Percentiles rank a stretch among this genome's conserved stretches.
phyloP scores from a whole-genome alignment of 2,888 invertebrate genomes.

The Agonum fuliginosum region DNA sequence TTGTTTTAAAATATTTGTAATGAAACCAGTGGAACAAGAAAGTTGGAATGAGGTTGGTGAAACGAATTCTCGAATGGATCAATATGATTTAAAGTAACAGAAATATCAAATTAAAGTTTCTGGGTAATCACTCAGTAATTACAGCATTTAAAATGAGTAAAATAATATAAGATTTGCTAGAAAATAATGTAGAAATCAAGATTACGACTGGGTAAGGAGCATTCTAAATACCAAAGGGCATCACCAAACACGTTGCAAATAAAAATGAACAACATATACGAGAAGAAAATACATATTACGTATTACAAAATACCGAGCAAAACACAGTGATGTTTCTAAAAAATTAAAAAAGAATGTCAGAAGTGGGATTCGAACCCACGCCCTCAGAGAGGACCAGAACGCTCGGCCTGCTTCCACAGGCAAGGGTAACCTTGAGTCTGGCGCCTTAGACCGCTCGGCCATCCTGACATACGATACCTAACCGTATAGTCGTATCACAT shows the following conservation, averaged over 20 bases:
- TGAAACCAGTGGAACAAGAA: too few relatives aligned
- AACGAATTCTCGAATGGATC: too few relatives aligned
- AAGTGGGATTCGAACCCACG: conserved; percentile 80
- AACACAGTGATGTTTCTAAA: too few relatives aligned
- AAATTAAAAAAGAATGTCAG: conserved; percentile 71
- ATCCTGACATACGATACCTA: conserved; percentile 78
- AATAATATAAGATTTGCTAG: background rate
- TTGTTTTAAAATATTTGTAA: too few relatives aligned
- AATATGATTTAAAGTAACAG: too few relatives aligned
- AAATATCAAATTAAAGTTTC: background rate
- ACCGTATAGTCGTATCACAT: background rate
- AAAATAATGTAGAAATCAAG: conserved; percentile 43
- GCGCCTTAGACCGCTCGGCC: conserved; percentile 95
- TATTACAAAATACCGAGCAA: too few relatives aligned
- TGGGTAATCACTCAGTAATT: background rate
- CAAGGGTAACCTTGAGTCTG: conserved; percentile 77
- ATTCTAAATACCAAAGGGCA: too few relatives aligned
- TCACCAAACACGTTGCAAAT: too few relatives aligned
- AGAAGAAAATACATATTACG: too few relatives aligned
- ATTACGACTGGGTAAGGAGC: too few relatives aligned
- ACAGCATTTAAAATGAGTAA: conserved; percentile 7
- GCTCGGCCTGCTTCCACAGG: conserved; percentile 66
- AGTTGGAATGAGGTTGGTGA: too few relatives aligned
- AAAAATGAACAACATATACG: too few relatives aligned
- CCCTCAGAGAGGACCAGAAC: conserved; percentile 76